phyloP scores from a whole-genome alignment of 2,113 vertebrate species.

The Pipra filicauda region DNA sequence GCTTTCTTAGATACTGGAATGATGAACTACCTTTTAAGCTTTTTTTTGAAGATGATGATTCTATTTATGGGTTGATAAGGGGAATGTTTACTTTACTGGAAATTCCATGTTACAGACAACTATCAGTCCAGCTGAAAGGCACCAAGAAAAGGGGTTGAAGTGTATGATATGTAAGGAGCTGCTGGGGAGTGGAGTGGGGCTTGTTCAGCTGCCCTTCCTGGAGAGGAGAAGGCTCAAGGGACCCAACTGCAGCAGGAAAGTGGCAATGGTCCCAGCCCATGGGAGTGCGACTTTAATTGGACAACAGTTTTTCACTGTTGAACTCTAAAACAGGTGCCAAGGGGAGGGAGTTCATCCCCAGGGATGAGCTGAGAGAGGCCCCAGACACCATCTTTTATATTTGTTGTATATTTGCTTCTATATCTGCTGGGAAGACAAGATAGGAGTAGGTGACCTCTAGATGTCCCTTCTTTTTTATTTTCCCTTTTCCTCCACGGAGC shows the following conservation, averaged over 20 bases:
- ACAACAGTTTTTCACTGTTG: neutral
- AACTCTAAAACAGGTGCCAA: neutral
- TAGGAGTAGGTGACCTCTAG: neutral
- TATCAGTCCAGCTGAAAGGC: neutral
- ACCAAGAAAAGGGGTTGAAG: neutral
- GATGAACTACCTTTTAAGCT: neutral
- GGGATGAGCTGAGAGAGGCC: neutral
- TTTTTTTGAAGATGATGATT: neutral
- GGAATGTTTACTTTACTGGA: neutral
- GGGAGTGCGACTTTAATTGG: neutral
- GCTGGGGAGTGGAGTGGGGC: neutral
- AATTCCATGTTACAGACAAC: neutral
- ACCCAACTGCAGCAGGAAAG: neutral
- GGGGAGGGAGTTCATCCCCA: neutral
- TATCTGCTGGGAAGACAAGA: neutral
- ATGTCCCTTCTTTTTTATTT: neutral
- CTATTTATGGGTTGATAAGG: neutral
- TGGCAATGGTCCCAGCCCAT: neutral
- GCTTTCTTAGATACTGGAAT: neutral
- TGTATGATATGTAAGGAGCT: neutral
- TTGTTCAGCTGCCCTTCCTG: neutral
- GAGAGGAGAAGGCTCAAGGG: neutral
- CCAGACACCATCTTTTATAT: neutral
- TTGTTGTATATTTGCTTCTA: neutral
- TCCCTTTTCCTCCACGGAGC: accelerated